phyloP scores from a whole-genome alignment of 2,888 invertebrate genomes.

The Spatulosminthurus flaviceps region DNA sequence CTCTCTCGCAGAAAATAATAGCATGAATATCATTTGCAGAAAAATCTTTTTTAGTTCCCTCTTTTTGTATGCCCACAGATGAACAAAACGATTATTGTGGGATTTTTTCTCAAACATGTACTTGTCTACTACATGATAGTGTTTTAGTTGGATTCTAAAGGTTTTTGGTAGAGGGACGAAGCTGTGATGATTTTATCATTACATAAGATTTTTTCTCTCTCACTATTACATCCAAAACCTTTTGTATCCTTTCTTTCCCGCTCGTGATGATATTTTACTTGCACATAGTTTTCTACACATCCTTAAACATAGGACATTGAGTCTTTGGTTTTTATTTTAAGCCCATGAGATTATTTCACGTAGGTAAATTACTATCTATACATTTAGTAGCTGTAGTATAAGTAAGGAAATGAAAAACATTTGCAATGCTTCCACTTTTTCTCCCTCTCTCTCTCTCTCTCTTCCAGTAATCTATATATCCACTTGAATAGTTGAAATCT shows the following conservation, averaged over 20 bases:
- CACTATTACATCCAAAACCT: background rate
- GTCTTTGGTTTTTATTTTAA: background rate
- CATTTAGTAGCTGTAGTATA: too few relatives aligned
- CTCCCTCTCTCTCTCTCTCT: background rate
- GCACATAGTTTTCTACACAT: too few relatives aligned
- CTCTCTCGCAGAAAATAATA: background rate
- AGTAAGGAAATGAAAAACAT: background rate
- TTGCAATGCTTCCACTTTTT: background rate
- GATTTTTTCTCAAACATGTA: background rate
- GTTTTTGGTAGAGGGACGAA: background rate
- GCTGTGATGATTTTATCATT: conserved; percentile 3
- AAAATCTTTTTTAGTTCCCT: background rate
- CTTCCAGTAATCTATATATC: background rate
- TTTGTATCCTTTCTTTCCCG: too few relatives aligned
- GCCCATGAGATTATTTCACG: background rate
- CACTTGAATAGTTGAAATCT: background rate
- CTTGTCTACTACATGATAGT: background rate
- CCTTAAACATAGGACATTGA: background rate
- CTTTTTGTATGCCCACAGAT: background rate
- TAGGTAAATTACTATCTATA: background rate
- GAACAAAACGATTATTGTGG: background rate
- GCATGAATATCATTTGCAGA: background rate
- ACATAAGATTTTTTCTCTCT: background rate
- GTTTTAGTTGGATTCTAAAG: too few relatives aligned
- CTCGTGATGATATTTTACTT: too few relatives aligned